Conservation (phyloP, 2,113 vertebrate genomes). For the Tragelaphus scriptus region DNA sequence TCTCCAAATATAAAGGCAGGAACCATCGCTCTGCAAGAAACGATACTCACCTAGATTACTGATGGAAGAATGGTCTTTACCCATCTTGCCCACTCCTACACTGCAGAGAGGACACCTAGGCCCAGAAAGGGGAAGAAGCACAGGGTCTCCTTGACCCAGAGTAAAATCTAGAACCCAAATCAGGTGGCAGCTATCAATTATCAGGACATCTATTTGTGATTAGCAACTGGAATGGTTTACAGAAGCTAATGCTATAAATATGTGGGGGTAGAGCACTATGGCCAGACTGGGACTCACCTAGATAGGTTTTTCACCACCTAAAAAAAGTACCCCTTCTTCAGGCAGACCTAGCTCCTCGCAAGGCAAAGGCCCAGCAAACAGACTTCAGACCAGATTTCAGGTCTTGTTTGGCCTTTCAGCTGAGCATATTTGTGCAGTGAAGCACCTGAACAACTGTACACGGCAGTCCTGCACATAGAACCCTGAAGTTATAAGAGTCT, state of each 20-base stretch:
- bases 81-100: neutral
- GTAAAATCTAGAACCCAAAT: neutral
- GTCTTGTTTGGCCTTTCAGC: neutral
- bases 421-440: neutral
- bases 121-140: neutral
- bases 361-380: neutral
- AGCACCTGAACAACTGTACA: neutral
- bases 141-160: neutral
- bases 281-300: neutral
- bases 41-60: rapidly evolving
- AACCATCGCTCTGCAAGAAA: neutral
- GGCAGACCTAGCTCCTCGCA: no score
- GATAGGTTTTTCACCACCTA: neutral
- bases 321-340: neutral
- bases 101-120: neutral
- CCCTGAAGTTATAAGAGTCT: neutral
- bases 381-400: neutral
- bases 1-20: neutral
- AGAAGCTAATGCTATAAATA: neutral
- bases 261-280: neutral
- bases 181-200: neutral
- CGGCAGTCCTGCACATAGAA: neutral
- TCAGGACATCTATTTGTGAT: neutral
- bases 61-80: neutral
- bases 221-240: neutral